These are phyloP conservation scores for Triplophysa dalaica DNA, from an alignment of 2,113 vertebrate genomes.

Conservation along the genomic window DNA sequence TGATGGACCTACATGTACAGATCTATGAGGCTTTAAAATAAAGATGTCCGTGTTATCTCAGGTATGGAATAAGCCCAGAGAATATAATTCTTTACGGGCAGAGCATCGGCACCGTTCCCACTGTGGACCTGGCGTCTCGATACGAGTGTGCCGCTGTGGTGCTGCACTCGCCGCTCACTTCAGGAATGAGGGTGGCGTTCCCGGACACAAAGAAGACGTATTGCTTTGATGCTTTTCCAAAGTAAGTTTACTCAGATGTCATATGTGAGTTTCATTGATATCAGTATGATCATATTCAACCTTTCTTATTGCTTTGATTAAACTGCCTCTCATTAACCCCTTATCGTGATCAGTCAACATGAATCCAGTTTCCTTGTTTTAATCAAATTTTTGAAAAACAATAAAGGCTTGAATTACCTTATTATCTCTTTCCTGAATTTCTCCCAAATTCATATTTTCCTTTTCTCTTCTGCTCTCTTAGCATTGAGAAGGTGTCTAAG, in stretches of 20 bases:
- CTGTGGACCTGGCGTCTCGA: conserved; percentile 92
- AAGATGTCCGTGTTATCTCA: conserved; percentile 54
- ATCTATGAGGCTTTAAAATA: too few species aligned
- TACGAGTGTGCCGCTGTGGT: conserved; percentile 97
- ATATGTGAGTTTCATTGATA: too few species aligned
- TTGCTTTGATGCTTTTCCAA: conserved; percentile 97
- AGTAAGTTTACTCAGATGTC: conserved; percentile 70
- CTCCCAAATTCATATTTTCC: too few species aligned
- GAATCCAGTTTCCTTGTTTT: too few species aligned
- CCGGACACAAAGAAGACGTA: conserved; percentile 99
- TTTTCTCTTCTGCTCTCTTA: conserved; percentile 56
- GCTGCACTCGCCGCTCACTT: conserved; percentile 95
- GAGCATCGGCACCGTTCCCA: conserved; percentile 96
- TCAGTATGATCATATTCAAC: too few species aligned
- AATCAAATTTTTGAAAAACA: too few species aligned
- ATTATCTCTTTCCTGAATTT: neutral
- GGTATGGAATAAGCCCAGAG: conserved; percentile 96
- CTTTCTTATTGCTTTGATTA: too few species aligned
- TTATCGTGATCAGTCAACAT: too few species aligned
- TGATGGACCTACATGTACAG: too few species aligned
- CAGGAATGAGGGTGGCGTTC: conserved; percentile 97
- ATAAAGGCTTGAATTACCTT: neutral
- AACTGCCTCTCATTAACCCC: too few species aligned
- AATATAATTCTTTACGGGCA: conserved; percentile 96
- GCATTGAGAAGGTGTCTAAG: conserved; percentile 97